Conservation (phyloP, 2,113 vertebrate genomes). For the Diphyllodes magnificus region DNA sequence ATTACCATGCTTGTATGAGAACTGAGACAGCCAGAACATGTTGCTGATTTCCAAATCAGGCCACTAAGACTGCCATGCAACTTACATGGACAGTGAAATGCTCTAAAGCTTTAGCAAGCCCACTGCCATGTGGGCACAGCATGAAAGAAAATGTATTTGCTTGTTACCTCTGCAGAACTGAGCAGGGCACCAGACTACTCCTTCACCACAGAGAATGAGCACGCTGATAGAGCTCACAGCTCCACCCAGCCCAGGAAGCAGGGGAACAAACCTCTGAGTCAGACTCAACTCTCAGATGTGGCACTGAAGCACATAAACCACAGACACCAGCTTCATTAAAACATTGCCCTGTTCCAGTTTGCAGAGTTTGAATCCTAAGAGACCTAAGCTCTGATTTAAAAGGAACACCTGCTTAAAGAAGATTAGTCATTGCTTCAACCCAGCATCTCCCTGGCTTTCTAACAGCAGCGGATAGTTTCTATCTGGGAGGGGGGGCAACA, state of each 20-base stretch:
- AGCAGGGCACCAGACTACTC: neutral
- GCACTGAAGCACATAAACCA: slow-evolving; percentile 18
- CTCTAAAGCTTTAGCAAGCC: neutral
- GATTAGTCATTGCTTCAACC: slow-evolving; percentile 3
- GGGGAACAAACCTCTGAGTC: slow-evolving; percentile 23
- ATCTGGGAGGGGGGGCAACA: neutral
- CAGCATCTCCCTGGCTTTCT: neutral
- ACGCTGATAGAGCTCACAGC: neutral
- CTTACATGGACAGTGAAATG: neutral
- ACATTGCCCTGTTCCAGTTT: neutral
- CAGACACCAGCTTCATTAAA: slow-evolving; percentile 33
- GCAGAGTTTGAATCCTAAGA: neutral
- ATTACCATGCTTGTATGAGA: neutral
- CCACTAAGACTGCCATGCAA: neutral
- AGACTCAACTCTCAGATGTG: slow-evolving; percentile 36
- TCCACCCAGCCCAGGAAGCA: slow-evolving; percentile 37
- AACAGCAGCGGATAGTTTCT: neutral
- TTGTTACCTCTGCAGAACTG: neutral
- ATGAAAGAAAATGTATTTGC: neutral
- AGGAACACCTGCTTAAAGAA: slow-evolving; percentile 37
- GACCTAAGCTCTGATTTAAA: neutral
- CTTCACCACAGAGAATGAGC: neutral
- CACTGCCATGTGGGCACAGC: neutral
- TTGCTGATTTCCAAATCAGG: neutral
- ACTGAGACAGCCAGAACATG: accelerated